These are phyloP conservation scores for Selene dorsalis DNA, from an alignment of 2,797 vertebrate species.

Conservation along the genomic window DNA sequence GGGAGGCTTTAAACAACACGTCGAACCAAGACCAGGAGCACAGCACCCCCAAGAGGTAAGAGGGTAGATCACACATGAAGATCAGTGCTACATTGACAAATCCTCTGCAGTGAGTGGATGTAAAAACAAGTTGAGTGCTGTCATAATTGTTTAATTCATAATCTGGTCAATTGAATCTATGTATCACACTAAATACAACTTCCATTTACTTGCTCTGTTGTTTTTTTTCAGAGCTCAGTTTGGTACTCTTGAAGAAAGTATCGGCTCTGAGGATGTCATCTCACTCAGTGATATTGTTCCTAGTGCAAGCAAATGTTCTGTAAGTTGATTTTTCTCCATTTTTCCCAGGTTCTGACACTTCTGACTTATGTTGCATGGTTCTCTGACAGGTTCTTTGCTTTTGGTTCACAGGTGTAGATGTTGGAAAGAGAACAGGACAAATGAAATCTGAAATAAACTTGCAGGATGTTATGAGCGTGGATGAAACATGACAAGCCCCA, in stretches of 20 bases:
- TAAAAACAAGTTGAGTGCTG: not conserved
- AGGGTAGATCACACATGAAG: not conserved
- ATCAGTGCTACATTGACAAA: too few relatives aligned
- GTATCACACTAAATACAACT: not conserved
- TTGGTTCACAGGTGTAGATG: conserved; percentile 76
- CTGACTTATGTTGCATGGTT: conserved; percentile 71
- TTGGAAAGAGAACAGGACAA: conserved; percentile 25
- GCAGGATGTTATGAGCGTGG: conserved; percentile 26
- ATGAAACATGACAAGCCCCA: conserved; percentile 45
- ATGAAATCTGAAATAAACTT: conserved; percentile 28
- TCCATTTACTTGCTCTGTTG: not conserved
- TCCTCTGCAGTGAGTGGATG: too few relatives aligned
- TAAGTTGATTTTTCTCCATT: conserved; percentile 71
- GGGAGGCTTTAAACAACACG: conserved; percentile 68
- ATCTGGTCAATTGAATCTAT: not conserved
- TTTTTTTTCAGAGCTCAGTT: conserved; percentile 66
- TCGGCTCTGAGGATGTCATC: conserved; percentile 67
- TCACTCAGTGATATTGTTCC: conserved; percentile 78
- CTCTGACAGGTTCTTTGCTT: conserved; percentile 80
- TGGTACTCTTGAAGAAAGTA: conserved; percentile 62
- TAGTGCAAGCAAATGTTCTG: conserved; percentile 80
- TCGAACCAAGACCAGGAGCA: conserved; percentile 68
- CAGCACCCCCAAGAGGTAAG: conserved; percentile 66
- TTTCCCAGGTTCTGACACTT: not conserved
- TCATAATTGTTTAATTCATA: not conserved